Evolutionary conservation across 2,888 invertebrate species (phyloP), one percentile per base, ranked within the genome.

Genomic region (Osedax frankpressi): DNA sequence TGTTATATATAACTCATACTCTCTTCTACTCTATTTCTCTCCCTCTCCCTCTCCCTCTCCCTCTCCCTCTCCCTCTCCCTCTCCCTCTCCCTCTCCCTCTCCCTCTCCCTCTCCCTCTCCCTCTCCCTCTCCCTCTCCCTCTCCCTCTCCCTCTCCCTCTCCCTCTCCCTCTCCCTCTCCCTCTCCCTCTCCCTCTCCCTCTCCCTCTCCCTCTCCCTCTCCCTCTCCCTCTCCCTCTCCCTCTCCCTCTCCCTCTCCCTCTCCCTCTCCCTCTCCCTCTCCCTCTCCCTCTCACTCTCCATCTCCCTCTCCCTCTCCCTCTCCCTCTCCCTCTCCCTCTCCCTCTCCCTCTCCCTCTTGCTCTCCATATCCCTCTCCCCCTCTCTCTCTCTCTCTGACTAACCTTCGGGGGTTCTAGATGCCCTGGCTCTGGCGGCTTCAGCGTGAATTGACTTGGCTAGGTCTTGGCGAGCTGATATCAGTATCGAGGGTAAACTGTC

Each of bases 121-220:
- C 67, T 14, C 11, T 72, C 72, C 14, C 72, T 72, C 72, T 71
- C 70, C 69, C 72, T 71, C 71, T 72, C 72, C 14, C 70, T 72
- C 72, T 72, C 71, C 69, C 72, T 72, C 70, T 72, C 67, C 69
- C 72, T 72, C 67, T 72, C 70, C 69, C 72, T 72, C 71, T 72
- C 72, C 69, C 72, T 72, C 71, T 72, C 72, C 69, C 72, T 72
- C 71, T 72, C 72, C 69, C 67, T 72, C 70, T 72, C 67, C 28
- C 72, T 69, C 24, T 70, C 72, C 69, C 72, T 72, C 70, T 72
- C 72, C 69, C 67, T 72, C 70, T 72, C 72, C 69, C 72, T 72
- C 70, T 72, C 72, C 28, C 72, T 72, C 70, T 72, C 72, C 69
- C 72, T 71, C 70, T 70, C 72, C 69, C 72, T 72, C 70, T 72